Evolutionary conservation across 2,797 vertebrate species (phyloP).

Genomic region (Acipenser oxyrinchus): DNA sequence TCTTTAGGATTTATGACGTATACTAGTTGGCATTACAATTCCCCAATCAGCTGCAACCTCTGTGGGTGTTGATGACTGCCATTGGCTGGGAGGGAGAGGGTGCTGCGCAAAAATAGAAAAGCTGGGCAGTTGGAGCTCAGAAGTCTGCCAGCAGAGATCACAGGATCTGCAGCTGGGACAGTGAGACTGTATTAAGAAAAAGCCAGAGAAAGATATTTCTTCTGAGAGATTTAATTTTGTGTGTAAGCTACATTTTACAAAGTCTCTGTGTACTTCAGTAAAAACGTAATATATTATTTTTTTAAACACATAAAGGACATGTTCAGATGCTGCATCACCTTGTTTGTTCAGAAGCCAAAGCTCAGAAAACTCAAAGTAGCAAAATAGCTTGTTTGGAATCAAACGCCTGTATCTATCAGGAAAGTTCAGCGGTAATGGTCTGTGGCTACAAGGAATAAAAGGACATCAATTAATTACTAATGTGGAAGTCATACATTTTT

Average conservation of each 20-base stretch:
- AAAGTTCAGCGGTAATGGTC: conserved; percentile 25
- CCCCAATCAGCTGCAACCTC: conserved; percentile 62
- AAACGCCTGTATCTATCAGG: conserved; percentile 22
- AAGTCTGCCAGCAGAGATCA: conserved; percentile 62
- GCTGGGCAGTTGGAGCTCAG: conserved; percentile 71
- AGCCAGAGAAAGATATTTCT: conserved; percentile 19
- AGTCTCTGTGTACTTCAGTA: conserved; percentile 3
- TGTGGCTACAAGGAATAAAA: conserved; percentile 19
- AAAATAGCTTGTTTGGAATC: conserved; percentile 21
- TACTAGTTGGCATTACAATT: conserved; percentile 48
- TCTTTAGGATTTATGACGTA: conserved; percentile 44
- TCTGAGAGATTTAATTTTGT: conserved; percentile 4
- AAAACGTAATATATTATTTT: conserved; percentile 16
- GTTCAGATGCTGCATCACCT: conserved; percentile 30
- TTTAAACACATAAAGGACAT: conserved; percentile 35
- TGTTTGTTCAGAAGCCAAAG: conserved; percentile 26
- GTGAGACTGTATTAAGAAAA: conserved; percentile 24
- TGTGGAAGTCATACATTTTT: conserved; percentile 29
- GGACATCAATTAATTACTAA: conserved; percentile 16
- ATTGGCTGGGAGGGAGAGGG: conserved; percentile 63
- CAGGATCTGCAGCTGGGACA: conserved; percentile 32
- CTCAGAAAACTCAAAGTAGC: conserved; percentile 20
- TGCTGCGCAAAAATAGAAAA: conserved; percentile 76
- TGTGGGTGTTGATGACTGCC: conserved; percentile 42
- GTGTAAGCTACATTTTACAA: neutral